Percentiles rank a stretch among this genome's conserved stretches.
Conservation (phyloP, 1,140 invertebrate genomes). For the Hypsibius dujardini region DNA sequence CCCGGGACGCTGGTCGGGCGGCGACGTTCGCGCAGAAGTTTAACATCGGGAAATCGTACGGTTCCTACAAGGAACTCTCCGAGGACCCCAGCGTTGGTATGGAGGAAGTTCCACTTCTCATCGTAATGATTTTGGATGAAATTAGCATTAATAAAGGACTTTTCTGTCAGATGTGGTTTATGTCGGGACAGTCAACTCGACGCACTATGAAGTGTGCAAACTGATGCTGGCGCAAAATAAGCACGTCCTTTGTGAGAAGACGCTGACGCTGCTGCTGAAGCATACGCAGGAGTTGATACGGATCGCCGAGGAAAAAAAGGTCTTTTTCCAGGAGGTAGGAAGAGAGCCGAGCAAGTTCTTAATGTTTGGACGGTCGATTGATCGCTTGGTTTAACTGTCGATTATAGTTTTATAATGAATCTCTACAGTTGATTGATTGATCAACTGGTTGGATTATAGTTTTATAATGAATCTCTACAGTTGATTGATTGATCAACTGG, state of each 20-base stretch:
- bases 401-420: not conserved
- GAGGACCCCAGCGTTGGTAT: constrained; percentile 54
- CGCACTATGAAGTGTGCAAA: constrained; percentile 47
- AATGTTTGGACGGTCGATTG: not conserved
- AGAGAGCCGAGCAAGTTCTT: not conserved
- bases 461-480: not conserved
- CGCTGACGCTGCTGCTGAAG: constrained; percentile 50
- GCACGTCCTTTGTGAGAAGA: constrained; percentile 66
- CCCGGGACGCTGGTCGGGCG: constrained; percentile 47
- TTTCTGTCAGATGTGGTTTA: constrained; percentile 52
- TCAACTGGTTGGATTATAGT: not conserved
- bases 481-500: not conserved
- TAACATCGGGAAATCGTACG: constrained; percentile 49
- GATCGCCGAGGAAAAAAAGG: constrained; percentile 7
- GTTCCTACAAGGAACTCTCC: constrained; percentile 53
- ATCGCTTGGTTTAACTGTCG: not conserved
- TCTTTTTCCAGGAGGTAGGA: constrained; percentile 16
- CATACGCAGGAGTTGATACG: constrained; percentile 31
- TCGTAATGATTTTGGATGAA: not conserved
- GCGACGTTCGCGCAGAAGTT: constrained; percentile 53
- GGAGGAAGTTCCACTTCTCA: constrained; percentile 21
- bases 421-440: too few relatives aligned
- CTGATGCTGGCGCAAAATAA: constrained; percentile 55
- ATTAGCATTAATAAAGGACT: not conserved
- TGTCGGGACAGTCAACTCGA: constrained; percentile 48